Conservation (phyloP, 1,140 invertebrate species). For the Neotoxoptera formosana region DNA sequence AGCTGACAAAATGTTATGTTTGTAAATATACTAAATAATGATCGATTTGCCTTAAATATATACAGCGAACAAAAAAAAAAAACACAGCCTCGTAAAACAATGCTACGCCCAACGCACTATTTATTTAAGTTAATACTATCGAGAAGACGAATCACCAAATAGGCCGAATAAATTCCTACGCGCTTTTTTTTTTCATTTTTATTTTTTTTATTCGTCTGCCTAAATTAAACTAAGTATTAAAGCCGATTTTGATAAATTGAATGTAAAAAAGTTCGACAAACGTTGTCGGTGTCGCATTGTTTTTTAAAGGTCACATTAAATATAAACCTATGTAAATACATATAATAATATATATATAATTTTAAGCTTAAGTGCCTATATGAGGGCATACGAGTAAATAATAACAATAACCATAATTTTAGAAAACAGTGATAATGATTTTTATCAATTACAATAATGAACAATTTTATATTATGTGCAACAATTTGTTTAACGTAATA, state of each 20-base stretch:
- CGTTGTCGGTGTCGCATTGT: neutral
- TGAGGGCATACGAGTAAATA: constrained; percentile 34
- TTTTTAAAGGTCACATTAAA: neutral
- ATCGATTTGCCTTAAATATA: constrained; percentile 25
- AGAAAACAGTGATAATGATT: constrained; percentile 50
- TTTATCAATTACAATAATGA: constrained; percentile 53
- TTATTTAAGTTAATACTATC: constrained; percentile 28
- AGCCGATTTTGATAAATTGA: constrained; percentile 12
- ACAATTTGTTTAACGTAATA: constrained; percentile 49
- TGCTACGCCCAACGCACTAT: neutral
- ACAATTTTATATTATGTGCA: constrained; percentile 50
- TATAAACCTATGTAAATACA: neutral
- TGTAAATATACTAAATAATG: constrained; percentile 27
- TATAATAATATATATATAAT: constrained; percentile 21
- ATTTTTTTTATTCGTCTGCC: neutral
- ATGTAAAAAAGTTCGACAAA: constrained; percentile 24
- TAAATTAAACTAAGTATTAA: constrained; percentile 21
- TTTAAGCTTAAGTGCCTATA: constrained; percentile 38
- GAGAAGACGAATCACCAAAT: neutral
- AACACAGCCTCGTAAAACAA: constrained; percentile 35
- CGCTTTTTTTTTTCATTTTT: constrained; percentile 1
- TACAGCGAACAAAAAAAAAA: constrained; percentile 7
- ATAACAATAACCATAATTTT: constrained; percentile 41
- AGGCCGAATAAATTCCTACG: neutral
- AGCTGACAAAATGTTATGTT: neutral